Conservation (phyloP, 2,113 vertebrate genomes). For the Taxidea taxus region DNA sequence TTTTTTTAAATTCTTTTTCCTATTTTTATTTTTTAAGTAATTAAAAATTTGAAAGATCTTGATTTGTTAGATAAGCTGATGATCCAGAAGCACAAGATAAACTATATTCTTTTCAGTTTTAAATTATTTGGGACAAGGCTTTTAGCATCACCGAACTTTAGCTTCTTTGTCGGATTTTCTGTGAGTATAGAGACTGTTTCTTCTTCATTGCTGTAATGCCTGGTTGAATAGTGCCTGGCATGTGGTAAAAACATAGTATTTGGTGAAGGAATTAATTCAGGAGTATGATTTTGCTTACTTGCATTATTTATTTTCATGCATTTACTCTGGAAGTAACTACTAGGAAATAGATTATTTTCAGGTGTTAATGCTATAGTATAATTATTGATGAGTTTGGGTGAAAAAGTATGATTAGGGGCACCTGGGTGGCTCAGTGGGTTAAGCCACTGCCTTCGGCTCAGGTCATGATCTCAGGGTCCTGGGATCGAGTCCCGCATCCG, state of each 20-base stretch:
- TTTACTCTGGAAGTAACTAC: constrained; percentile 14
- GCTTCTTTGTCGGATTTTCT: not conserved
- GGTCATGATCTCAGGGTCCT: too few relatives aligned
- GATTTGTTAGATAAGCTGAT: constrained; percentile 24
- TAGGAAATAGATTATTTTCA: constrained; percentile 33
- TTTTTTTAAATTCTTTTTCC: not conserved
- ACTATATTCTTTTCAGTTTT: not conserved
- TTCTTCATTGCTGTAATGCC: not conserved
- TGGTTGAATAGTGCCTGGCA: not conserved
- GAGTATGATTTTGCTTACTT: constrained; percentile 22
- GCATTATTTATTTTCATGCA: constrained; percentile 8
- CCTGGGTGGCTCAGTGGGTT: too few relatives aligned
- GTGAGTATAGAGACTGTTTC: not conserved
- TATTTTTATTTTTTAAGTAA: constrained; percentile 31
- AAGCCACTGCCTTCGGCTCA: too few relatives aligned
- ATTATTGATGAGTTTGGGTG: not conserved
- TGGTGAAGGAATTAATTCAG: not conserved
- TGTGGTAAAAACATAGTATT: not conserved
- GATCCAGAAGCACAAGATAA: not conserved
- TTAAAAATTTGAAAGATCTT: not conserved
- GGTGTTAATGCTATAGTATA: not conserved
- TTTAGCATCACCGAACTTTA: not conserved
- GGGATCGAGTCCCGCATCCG: too few relatives aligned
- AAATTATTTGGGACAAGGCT: not conserved
- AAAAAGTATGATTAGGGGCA: not conserved